Conservation (phyloP, 2,888 invertebrate genomes). For the Tenthredo amoena region DNA sequence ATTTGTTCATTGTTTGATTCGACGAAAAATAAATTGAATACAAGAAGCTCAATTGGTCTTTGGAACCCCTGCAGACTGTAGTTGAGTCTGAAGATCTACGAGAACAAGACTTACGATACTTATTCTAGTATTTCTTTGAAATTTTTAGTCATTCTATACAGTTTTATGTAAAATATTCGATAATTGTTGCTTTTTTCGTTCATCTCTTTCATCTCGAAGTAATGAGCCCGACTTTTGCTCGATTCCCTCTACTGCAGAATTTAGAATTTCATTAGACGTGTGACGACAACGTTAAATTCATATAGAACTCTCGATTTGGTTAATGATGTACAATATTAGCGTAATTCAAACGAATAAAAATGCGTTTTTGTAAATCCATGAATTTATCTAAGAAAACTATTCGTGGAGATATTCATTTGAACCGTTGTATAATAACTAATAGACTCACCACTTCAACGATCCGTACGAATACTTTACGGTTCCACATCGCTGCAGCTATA, state of each 20-base stretch:
- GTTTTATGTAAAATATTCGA: too few species aligned
- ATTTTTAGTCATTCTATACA: not conserved
- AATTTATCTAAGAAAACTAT: not conserved
- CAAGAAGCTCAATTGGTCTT: not conserved
- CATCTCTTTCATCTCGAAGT: not conserved
- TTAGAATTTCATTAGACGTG: too few species aligned
- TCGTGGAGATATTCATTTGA: not conserved
- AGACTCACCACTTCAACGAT: slow-evolving; percentile 75
- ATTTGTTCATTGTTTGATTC: not conserved
- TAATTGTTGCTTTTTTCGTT: not conserved
- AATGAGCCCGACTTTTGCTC: not conserved
- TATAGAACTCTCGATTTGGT: not conserved
- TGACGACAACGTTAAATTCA: too few species aligned
- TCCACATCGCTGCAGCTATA: slow-evolving; percentile 71
- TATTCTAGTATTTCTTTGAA: not conserved
- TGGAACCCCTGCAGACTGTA: not conserved
- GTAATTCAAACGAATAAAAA: too few species aligned
- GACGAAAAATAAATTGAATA: not conserved
- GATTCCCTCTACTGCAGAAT: not conserved
- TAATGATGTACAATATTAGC: too few species aligned
- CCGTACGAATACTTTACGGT: slow-evolving; percentile 75
- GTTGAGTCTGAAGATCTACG: not conserved
- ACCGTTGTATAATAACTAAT: not conserved
- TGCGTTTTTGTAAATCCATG: too few species aligned
- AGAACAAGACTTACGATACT: not conserved